A percentile compares a stretch with the other conserved stretches of the same genome.
Conservation (phyloP, 2,888 invertebrate species). For the Marasmarcha lunaedactyla region DNA sequence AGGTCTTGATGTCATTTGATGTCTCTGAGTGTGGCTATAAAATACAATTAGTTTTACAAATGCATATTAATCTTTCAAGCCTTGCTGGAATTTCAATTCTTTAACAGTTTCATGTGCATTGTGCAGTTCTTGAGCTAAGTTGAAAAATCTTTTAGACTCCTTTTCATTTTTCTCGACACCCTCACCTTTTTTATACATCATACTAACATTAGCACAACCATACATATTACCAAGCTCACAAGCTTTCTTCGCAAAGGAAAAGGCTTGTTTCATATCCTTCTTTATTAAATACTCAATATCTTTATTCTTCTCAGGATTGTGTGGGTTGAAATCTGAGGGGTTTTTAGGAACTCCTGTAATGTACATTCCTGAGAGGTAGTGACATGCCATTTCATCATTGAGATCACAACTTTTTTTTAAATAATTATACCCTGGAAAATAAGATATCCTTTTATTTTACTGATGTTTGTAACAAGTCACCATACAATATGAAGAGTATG, state of each 20-base stretch:
- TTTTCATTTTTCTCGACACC: slow-evolving; percentile 80
- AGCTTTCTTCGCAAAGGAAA: slow-evolving; percentile 79
- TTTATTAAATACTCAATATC: slow-evolving; percentile 66
- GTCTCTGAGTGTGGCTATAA: no score
- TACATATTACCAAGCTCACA: slow-evolving; percentile 89
- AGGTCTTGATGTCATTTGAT: no score
- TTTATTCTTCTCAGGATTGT: slow-evolving; percentile 43
- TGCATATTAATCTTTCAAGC: slow-evolving; percentile 26
- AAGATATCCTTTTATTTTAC: not conserved
- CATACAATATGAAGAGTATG: not conserved
- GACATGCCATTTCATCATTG: slow-evolving; percentile 79
- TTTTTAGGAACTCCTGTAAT: slow-evolving; percentile 77
- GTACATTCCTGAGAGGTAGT: slow-evolving; percentile 83
- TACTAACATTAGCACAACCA: slow-evolving; percentile 90
- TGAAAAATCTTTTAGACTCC: slow-evolving; percentile 79
- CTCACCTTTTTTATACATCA: slow-evolving; percentile 88
- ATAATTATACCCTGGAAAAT: slow-evolving; percentile 65
- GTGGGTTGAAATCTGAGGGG: slow-evolving; percentile 50
- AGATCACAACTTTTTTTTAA: slow-evolving; percentile 71
- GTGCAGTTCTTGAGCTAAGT: slow-evolving; percentile 77
- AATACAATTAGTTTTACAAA: no score
- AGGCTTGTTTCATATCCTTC: slow-evolving; percentile 82
- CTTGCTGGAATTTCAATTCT: slow-evolving; percentile 70
- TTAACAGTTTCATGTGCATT: slow-evolving; percentile 71
- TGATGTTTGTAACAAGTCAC: not conserved